Percentiles rank a stretch among this genome's conserved stretches.
phyloP scores from a whole-genome alignment of 1,140 invertebrate genomes.

The Tetranychus urticae region DNA sequence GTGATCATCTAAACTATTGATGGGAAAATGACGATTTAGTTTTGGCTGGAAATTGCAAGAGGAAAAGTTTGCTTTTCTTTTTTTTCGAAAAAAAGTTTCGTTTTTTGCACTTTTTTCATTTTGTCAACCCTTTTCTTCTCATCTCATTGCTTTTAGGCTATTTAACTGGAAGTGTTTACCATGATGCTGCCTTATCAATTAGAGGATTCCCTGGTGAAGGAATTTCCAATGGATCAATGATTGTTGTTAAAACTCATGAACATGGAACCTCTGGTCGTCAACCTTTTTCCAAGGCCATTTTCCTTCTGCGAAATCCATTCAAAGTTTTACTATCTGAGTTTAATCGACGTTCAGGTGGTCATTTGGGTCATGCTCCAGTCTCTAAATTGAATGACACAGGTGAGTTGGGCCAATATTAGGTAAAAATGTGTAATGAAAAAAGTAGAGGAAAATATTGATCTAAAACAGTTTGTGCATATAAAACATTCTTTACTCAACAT shows the following conservation, averaged over 20 bases:
- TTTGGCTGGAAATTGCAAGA: too few species aligned
- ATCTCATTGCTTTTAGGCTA: constrained; percentile 2
- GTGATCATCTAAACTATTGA: too few species aligned
- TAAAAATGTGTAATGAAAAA: too few species aligned
- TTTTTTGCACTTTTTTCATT: neutral
- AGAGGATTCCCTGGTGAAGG: constrained; percentile 54
- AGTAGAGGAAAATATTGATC: too few species aligned
- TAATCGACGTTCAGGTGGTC: constrained; percentile 40
- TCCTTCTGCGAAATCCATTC: constrained; percentile 36
- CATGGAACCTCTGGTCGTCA: constrained; percentile 31
- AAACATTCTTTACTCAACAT: too few species aligned
- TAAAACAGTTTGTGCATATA: too few species aligned
- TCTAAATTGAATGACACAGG: constrained; percentile 35
- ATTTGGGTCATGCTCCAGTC: constrained; percentile 39
- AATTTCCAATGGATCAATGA: constrained; percentile 40
- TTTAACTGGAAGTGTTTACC: constrained; percentile 45
- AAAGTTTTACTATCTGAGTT: constrained; percentile 45
- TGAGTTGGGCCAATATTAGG: constrained; percentile 17
- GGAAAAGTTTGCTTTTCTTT: too few species aligned
- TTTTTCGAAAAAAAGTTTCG: neutral
- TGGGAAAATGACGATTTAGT: too few species aligned
- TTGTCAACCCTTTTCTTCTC: neutral
- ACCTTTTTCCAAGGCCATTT: constrained; percentile 35
- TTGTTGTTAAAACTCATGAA: constrained; percentile 56
- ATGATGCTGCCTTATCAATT: constrained; percentile 41